Evolutionary conservation across 2,888 invertebrate genomes (phyloP), one percentile per base, ranked within the genome.

Genomic region (Microplitis deprimator): DNA sequence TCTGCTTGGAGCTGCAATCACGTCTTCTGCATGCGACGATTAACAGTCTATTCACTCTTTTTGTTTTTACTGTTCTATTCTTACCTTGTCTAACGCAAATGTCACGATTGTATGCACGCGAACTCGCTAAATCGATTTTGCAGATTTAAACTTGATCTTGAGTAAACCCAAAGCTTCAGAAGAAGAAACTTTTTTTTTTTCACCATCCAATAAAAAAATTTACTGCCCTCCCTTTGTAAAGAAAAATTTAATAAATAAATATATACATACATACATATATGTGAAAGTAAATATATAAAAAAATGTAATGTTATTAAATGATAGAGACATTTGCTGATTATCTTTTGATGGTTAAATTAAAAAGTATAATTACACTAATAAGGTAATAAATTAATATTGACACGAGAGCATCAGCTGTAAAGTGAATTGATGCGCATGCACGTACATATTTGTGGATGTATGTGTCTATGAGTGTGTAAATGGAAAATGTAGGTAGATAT

Each of bases 1-100:
- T 79, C 80, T 85, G 75, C 82, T 84, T 73, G 84, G 84, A 80
- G 82, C 16, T 39, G 68, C 71, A 61, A 71, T 75, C 65, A 69
- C 59, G 68, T 41, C 74, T 6, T 62, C 68, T 69, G 59, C 70
- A 62, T 77, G 77, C 70, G 68, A 73, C 13, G 64, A 74, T 20
- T 77, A 59, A 70, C 59, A 61, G 59, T 61, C 39, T 60, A 17
- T 65, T 65, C 38, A 29, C 13, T 65, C 20, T 13, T 13, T 50
- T 50, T 6, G 5, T n/a, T 29, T 71, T 29, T 38, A 8, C 13
- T 8, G 17, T 38, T 13, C 70, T 59, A 17, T 29, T n/a, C 17
- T 20, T 6, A 20, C 29, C 6, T n/a, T 16, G 50, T 73, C 73
- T 73, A 13, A n/a, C 50, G n/a, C 60, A 5, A 65, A 67, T n/a